Conservation (phyloP, 1,140 invertebrate genomes). For the Drosophila tristis region DNA sequence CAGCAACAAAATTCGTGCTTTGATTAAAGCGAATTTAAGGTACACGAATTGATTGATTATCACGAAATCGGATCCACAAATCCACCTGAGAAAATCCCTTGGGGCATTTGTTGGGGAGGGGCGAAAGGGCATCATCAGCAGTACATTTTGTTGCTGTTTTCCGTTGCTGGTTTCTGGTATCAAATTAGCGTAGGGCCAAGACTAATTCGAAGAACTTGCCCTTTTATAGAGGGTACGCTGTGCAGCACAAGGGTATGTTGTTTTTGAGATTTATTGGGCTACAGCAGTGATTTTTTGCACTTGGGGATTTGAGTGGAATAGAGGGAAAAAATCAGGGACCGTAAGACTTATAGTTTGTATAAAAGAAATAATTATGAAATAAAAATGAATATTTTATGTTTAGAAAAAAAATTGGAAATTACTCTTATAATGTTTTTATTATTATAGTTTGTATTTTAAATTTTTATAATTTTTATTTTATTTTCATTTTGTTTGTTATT, state of each 20-base stretch:
- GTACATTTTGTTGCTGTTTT: conserved; percentile 1
- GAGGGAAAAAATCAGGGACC: too few species aligned
- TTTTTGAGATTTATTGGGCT: not conserved
- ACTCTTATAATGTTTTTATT: too few species aligned
- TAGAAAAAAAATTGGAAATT: too few species aligned
- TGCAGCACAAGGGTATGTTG: not conserved
- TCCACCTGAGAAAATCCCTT: not conserved
- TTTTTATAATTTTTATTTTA: too few species aligned
- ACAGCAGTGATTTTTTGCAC: too few species aligned
- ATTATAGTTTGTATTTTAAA: too few species aligned
- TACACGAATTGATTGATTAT: conserved; percentile 39
- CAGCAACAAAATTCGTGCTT: conserved; percentile 15
- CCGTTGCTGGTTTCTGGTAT: conserved; percentile 12
- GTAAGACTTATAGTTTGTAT: too few species aligned
- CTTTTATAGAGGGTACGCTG: not conserved
- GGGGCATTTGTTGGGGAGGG: conserved; percentile 8
- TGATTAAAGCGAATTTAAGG: conserved; percentile 5
- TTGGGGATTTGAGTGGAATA: too few species aligned
- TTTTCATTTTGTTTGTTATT: too few species aligned
- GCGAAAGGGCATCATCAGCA: conserved; percentile 32
- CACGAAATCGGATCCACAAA: conserved; percentile 16
- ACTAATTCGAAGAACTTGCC: not conserved
- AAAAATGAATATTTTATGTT: too few species aligned
- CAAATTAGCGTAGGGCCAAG: conserved; percentile 16
- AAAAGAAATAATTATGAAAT: too few species aligned